phyloP scores from a whole-genome alignment of 2,113 vertebrate species.

The Barbus barbus region DNA sequence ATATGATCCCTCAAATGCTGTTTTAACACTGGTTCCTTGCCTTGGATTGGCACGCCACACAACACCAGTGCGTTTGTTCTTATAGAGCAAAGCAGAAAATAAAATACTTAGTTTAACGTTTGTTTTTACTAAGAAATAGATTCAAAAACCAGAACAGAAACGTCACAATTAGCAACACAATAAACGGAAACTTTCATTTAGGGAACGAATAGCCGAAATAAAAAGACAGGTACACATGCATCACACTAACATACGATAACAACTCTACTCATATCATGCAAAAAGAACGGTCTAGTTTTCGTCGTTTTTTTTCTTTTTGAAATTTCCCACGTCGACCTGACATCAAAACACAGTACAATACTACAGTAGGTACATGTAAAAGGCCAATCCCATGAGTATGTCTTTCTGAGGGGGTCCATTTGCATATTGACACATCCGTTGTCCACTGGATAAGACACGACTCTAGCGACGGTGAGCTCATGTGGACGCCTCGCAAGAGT shows the following conservation, averaged over 20 bases:
- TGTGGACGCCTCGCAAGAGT: not conserved
- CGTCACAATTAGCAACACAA: slow-evolving; percentile 75
- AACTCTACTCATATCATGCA: slow-evolving; percentile 84
- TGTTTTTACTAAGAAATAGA: slow-evolving; percentile 50
- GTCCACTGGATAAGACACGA: slow-evolving; percentile 74
- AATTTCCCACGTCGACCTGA: slow-evolving; percentile 81
- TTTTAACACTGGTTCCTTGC: slow-evolving; percentile 77
- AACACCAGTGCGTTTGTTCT: slow-evolving; percentile 82
- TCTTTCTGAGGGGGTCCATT: slow-evolving; percentile 69
- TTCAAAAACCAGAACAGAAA: slow-evolving; percentile 58
- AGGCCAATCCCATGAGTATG: slow-evolving; percentile 79
- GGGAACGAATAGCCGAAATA: slow-evolving; percentile 65
- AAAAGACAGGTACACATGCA: slow-evolving; percentile 85
- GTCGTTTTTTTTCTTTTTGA: slow-evolving; percentile 68
- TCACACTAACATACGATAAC: slow-evolving; percentile 83
- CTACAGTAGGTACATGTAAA: slow-evolving; percentile 86
- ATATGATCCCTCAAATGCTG: slow-evolving; percentile 86
- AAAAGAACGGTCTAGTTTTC: slow-evolving; percentile 80
- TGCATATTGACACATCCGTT: slow-evolving; percentile 78
- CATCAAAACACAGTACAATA: slow-evolving; percentile 80
- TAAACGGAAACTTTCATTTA: slow-evolving; percentile 71
- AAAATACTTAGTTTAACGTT: slow-evolving; percentile 55
- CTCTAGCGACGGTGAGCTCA: slow-evolving; percentile 53
- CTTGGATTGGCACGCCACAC: slow-evolving; percentile 77
- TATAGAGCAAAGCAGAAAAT: slow-evolving; percentile 79